Conservation (phyloP, 1,140 invertebrate genomes). For the Lepidostoma basale region DNA sequence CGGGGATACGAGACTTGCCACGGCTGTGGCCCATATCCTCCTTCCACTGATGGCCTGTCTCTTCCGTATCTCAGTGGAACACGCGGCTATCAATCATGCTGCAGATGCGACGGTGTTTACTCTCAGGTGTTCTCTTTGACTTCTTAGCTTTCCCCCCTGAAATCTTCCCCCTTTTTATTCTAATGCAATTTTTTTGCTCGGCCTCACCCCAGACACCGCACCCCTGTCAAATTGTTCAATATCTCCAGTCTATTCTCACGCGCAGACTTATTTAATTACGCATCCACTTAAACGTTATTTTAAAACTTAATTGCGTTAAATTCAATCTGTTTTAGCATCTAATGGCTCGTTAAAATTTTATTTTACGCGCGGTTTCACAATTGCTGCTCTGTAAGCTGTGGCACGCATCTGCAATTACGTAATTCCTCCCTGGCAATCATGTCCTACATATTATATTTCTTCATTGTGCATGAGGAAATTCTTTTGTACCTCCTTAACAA, state of each 20-base stretch:
- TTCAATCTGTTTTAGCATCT: too few relatives aligned
- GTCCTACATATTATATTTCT: too few relatives aligned
- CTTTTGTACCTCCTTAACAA: too few relatives aligned
- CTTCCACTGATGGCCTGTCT: background rate
- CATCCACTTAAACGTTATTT: background rate
- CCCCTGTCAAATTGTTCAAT: constrained; percentile 7
- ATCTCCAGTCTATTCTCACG: background rate
- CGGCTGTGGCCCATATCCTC: constrained; percentile 15
- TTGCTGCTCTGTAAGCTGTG: too few relatives aligned
- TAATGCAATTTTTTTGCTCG: constrained; percentile 10
- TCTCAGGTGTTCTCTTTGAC: background rate
- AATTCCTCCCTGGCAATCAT: too few relatives aligned
- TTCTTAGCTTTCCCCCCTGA: background rate
- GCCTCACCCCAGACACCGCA: background rate
- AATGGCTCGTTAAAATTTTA: too few relatives aligned
- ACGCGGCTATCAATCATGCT: constrained; percentile 9
- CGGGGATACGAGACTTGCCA: background rate
- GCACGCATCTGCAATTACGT: too few relatives aligned
- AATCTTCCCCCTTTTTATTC: background rate
- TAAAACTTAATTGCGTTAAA: too few relatives aligned
- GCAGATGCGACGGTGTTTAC: background rate
- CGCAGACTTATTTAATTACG: background rate
- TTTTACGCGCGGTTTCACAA: too few relatives aligned
- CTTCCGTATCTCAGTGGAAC: background rate
- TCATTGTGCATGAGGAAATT: too few relatives aligned